These are phyloP conservation scores for Cyclargus thomasi DNA, from an alignment of 1,140 invertebrate species.

Conservation along the genomic window DNA sequence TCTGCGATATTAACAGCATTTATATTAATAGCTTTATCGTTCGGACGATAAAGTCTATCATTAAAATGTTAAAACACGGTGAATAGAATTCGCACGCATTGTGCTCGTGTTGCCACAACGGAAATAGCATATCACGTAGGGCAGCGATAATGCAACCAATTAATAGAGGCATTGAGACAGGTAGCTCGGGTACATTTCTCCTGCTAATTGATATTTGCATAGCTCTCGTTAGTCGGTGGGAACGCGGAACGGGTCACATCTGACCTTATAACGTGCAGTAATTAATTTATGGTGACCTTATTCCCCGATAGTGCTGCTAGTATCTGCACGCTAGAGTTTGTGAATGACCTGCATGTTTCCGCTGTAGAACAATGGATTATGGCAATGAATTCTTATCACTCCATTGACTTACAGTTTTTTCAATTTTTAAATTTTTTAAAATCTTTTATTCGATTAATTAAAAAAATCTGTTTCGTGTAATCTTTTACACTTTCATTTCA, in stretches of 20 bases:
- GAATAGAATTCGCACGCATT: slow-evolving; percentile 22
- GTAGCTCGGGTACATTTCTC: slow-evolving; percentile 44
- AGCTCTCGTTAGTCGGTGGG: slow-evolving; percentile 40
- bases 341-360: background rate
- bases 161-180: slow-evolving; percentile 44
- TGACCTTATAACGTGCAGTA: slow-evolving; percentile 44
- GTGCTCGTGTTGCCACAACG: slow-evolving; percentile 26
- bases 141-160: slow-evolving; percentile 46
- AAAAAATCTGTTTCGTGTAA: too few relatives aligned
- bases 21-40: slow-evolving; percentile 3
- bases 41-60: slow-evolving; percentile 8
- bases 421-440: background rate
- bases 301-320: slow-evolving; percentile 11
- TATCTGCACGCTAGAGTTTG: slow-evolving; percentile 2
- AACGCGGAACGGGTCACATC: slow-evolving; percentile 43
- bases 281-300: slow-evolving; percentile 37
- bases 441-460: too few relatives aligned
- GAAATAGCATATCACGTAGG: slow-evolving; percentile 45
- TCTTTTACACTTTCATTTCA: too few relatives aligned
- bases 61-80: slow-evolving; percentile 17
- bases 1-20: background rate
- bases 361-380: background rate
- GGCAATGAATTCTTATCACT: background rate
- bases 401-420: background rate
- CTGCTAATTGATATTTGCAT: slow-evolving; percentile 55